Evolutionary conservation across 1,140 invertebrate genomes (phyloP).

Genomic region (Anthonomus grandis): DNA sequence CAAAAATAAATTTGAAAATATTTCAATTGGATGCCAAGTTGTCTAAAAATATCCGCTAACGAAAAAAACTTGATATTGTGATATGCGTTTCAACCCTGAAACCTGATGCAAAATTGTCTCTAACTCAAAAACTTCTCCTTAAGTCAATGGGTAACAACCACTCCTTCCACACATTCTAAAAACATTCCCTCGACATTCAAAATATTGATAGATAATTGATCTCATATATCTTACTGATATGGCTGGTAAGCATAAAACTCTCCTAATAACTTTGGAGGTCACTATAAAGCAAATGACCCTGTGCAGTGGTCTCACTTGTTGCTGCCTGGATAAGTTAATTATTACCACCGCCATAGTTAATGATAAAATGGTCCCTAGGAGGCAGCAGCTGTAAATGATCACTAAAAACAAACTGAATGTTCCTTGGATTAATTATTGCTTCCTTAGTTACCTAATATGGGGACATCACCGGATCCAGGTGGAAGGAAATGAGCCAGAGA

Average conservation of each 20-base stretch:
- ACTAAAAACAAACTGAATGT: neutral
- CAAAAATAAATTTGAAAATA: too few relatives aligned
- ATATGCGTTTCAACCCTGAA: too few relatives aligned
- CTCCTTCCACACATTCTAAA: too few relatives aligned
- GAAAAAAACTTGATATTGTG: too few relatives aligned
- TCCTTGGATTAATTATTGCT: constrained; percentile 3
- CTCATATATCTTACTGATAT: constrained; percentile 37
- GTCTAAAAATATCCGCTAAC: too few relatives aligned
- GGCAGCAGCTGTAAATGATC: neutral
- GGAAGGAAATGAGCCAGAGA: constrained; percentile 35
- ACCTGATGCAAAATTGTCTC: too few relatives aligned
- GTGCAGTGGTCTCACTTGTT: constrained; percentile 30
- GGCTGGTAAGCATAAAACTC: constrained; percentile 32
- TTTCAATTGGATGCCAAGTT: too few relatives aligned
- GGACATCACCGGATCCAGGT: constrained; percentile 33
- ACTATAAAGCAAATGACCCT: constrained; percentile 33
- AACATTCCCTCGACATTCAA: too few relatives aligned
- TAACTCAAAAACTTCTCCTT: too few relatives aligned
- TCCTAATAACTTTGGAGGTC: constrained; percentile 30
- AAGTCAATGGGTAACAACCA: too few relatives aligned
- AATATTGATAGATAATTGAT: too few relatives aligned
- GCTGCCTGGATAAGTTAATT: constrained; percentile 36
- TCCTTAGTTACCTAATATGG: constrained; percentile 38
- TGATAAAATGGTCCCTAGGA: constrained; percentile 27
- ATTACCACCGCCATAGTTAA: constrained; percentile 36